Evolutionary conservation across 2,888 invertebrate species (phyloP).

Genomic region (Patella pellucida): DNA sequence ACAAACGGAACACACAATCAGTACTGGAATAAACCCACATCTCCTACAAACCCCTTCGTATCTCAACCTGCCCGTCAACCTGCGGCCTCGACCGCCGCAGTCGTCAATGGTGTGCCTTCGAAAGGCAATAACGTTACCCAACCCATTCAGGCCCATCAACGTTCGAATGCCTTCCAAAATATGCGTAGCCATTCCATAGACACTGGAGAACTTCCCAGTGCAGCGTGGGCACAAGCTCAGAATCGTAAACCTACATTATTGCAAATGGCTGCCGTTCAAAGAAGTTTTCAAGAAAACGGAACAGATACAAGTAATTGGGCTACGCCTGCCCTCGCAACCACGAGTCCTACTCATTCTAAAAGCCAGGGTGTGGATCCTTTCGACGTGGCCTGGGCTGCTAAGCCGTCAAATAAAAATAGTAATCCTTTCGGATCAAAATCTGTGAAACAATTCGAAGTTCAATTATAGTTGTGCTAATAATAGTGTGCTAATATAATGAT

Average conservation of each 20-base stretch:
- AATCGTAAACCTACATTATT: slow-evolving; percentile 55
- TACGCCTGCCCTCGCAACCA: slow-evolving; percentile 8
- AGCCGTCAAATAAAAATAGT: slow-evolving; percentile 72
- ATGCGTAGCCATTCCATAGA: slow-evolving; percentile 67
- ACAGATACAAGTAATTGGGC: slow-evolving; percentile 27
- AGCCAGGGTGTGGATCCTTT: slow-evolving; percentile 78
- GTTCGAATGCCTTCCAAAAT: slow-evolving; percentile 45
- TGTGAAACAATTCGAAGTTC: slow-evolving; percentile 48
- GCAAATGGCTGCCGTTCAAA: slow-evolving; percentile 69
- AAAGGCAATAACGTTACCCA: slow-evolving; percentile 18
- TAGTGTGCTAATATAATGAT: slow-evolving; percentile 5
- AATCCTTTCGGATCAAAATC: slow-evolving; percentile 35
- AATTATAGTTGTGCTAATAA: slow-evolving; percentile 29
- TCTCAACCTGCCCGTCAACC: not conserved
- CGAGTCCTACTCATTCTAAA: slow-evolving; percentile 39
- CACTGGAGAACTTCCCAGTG: slow-evolving; percentile 51
- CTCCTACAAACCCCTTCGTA: slow-evolving; percentile 30
- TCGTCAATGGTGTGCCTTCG: slow-evolving; percentile 30
- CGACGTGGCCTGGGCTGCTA: slow-evolving; percentile 86
- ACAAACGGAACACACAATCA: slow-evolving; percentile 13
- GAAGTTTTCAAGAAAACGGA: slow-evolving; percentile 55
- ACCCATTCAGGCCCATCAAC: slow-evolving; percentile 28
- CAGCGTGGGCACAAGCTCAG: slow-evolving; percentile 34
- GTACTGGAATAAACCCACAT: slow-evolving; percentile 15
- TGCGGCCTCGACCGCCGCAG: slow-evolving; percentile 4